Percentiles rank a stretch among this genome's conserved stretches.
phyloP scores from a whole-genome alignment of 2,888 invertebrate species.

The Hydrotaea diabolus region DNA sequence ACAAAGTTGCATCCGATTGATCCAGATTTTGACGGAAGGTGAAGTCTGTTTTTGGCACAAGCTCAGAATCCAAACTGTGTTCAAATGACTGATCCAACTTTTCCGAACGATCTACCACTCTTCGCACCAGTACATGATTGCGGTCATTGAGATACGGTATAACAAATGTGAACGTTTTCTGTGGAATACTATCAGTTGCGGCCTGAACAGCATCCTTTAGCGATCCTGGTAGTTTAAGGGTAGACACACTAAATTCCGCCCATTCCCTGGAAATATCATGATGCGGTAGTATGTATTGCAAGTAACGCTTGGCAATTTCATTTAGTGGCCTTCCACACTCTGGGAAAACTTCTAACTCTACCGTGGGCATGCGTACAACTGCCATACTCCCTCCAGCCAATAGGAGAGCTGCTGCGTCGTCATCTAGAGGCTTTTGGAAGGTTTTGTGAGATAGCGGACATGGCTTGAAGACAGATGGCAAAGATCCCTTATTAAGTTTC shows the following conservation, averaged over 20 bases:
- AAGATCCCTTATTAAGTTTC: constrained; percentile 72
- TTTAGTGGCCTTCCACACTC: constrained; percentile 76
- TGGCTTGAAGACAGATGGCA: constrained; percentile 74
- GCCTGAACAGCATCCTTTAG: constrained; percentile 69
- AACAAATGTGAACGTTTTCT: constrained; percentile 82
- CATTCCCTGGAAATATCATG: constrained; percentile 79
- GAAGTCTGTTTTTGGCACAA: constrained; percentile 70
- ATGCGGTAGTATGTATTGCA: constrained; percentile 78
- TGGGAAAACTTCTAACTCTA: constrained; percentile 79
- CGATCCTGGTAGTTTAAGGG: constrained; percentile 70
- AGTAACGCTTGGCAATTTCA: constrained; percentile 78
- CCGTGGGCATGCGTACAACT: constrained; percentile 78
- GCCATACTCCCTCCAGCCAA: constrained; percentile 77
- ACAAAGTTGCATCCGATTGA: constrained; percentile 64
- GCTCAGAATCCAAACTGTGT: constrained; percentile 59
- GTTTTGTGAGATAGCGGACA: constrained; percentile 79
- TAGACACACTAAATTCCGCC: constrained; percentile 80
- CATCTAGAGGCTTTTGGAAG: constrained; percentile 74
- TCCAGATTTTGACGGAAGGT: constrained; percentile 72
- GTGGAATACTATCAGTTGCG: constrained; percentile 61
- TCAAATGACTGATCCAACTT: constrained; percentile 74
- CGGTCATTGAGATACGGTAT: constrained; percentile 84
- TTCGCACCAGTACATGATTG: constrained; percentile 82
- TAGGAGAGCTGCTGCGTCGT: constrained; percentile 74
- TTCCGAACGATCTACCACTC: constrained; percentile 78